Evolutionary conservation across 2,113 vertebrate species (phyloP), one percentile per base, ranked within the genome.

Genomic region (Cyphomyrus discorhynchus): DNA sequence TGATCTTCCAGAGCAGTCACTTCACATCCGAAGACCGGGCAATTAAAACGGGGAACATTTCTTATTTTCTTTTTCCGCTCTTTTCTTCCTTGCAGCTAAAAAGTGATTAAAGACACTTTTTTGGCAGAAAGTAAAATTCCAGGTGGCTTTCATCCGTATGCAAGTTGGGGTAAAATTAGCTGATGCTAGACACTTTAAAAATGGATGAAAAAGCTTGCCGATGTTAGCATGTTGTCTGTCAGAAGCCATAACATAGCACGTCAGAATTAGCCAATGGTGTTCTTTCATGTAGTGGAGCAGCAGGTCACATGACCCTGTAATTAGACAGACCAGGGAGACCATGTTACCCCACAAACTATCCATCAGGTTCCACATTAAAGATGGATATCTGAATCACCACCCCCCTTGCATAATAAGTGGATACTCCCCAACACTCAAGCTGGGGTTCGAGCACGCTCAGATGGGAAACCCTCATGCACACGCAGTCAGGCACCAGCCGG

Each of bases 11-110:
- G 15, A 53, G 85, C 85, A 52, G 15, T 87, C 50, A 56, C 50
- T 87, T 7, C 49, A 19, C 85, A 87, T 53, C 27, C 27, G 13
- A 87, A 19, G 47, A 35, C 49, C n/a, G n/a, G 27, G 50, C 85
- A 87, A 87, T 87, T 87, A 87, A 87, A 86, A 87, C 49, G 10
- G 85, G 31, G 49, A 87, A 87, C 49, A 21, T 52, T 86, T 19
- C 13, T 56, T 53, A 50, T 86, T 86, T 86, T 31, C 27, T 53
- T 50, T 31, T 53, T 35, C 46, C 4, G 11, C 46, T 27, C 15
- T 53, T 39, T 87, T 35, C 47, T 53, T 87, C 50, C 50, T 87
- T 56, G n/a, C 45, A 86, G 84, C 85, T 87, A 56, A 87, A 87
- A 53, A 49, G n/a, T 35, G 85, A 31, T 39, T 53, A 53, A 87